These are phyloP conservation scores for Lophotis ruficrista DNA, from an alignment of 2,113 vertebrate genomes.

Conservation along the genomic window DNA sequence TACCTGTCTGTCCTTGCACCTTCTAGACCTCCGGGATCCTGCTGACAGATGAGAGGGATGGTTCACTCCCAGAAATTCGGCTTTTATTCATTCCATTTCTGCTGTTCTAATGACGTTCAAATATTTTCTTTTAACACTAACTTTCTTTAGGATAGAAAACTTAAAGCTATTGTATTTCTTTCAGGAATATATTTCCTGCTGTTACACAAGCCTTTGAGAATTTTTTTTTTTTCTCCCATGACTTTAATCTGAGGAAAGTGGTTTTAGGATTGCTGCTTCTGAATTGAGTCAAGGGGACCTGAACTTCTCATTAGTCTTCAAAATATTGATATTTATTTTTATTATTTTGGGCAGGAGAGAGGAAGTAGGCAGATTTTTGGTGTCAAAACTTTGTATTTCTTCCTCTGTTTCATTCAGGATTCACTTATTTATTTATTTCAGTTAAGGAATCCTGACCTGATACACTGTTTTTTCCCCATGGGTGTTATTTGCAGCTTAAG, in stretches of 20 bases:
- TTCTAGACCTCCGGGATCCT: neutral
- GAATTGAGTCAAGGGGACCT: neutral
- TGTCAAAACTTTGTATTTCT: neutral
- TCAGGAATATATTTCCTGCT: neutral
- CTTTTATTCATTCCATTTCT: neutral
- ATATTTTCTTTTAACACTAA: neutral
- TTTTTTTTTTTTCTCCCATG: neutral
- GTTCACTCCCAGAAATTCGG: neutral
- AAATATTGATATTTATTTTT: neutral
- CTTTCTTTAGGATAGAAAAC: neutral
- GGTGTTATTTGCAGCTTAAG: neutral
- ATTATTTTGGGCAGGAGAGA: neutral
- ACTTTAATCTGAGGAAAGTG: neutral
- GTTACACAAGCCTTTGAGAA: neutral
- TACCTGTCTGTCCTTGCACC: neutral
- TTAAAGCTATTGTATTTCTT: neutral
- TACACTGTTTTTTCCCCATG: fast-evolving
- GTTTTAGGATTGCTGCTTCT: neutral
- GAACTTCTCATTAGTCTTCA: neutral
- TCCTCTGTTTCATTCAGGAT: neutral
- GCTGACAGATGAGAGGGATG: neutral
- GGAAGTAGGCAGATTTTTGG: neutral
- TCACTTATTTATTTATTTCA: neutral
- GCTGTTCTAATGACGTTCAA: neutral
- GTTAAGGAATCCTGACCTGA: neutral